These are phyloP conservation scores for Nesoenas mayeri DNA, from an alignment of 2,113 vertebrate species.

Conservation along the genomic window DNA sequence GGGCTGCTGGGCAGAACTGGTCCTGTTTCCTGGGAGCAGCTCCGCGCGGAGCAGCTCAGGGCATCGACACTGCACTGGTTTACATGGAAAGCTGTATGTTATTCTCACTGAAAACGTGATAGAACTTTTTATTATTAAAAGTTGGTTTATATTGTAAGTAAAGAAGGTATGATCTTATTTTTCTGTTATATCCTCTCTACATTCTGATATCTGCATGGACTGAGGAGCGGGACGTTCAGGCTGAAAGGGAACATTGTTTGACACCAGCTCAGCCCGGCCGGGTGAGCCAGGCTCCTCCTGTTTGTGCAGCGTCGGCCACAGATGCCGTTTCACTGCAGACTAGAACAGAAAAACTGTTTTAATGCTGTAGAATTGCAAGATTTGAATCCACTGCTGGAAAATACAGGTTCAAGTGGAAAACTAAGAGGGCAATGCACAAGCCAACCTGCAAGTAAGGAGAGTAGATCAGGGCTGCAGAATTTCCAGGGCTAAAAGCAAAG, in stretches of 20 bases:
- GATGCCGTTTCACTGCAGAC: neutral
- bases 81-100: slow-evolving; percentile 57
- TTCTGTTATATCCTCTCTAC: neutral
- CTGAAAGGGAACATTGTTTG: neutral
- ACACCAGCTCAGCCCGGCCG: neutral
- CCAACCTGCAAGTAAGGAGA: neutral
- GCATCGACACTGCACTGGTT: slow-evolving; percentile 57
- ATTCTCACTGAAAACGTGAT: slow-evolving; percentile 40
- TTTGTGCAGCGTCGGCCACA: neutral
- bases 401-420: neutral
- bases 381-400: neutral
- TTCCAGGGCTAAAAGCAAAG: neutral
- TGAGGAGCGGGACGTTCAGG: neutral
- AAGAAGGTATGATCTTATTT: slow-evolving; percentile 19
- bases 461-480: neutral
- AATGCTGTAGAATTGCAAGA: neutral
- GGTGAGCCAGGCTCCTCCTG: neutral
- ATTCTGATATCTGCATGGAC: neutral
- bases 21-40: too few relatives aligned
- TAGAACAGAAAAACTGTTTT: neutral
- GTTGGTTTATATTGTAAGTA: slow-evolving; percentile 66
- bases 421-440: neutral
- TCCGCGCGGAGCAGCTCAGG: neutral
- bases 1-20: too few relatives aligned
- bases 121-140: slow-evolving; percentile 75